A percentile compares a stretch with the other conserved stretches of the same genome.
Evolutionary conservation across 2,888 invertebrate genomes (phyloP).

Genomic region (Sipunculus nudus): DNA sequence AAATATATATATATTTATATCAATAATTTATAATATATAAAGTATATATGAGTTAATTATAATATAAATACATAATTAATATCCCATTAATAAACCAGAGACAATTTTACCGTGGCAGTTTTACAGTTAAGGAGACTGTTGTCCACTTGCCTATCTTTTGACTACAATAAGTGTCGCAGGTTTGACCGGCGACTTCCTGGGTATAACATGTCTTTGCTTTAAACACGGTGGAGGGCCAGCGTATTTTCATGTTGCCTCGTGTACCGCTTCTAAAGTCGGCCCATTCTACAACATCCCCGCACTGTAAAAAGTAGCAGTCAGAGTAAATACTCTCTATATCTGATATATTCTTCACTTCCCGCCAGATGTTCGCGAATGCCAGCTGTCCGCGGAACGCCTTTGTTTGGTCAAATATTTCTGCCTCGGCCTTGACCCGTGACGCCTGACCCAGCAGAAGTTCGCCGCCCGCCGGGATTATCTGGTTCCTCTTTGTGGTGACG

Average conservation of each 20-base stretch:
- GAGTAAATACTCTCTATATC: constrained; percentile 36
- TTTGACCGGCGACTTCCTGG: constrained; percentile 43
- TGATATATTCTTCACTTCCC: constrained; percentile 42
- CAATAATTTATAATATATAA: too few species aligned
- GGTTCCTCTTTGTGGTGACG: constrained; percentile 7
- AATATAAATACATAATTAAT: too few species aligned
- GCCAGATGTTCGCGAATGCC: constrained; percentile 65
- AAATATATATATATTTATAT: too few species aligned
- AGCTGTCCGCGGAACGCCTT: constrained; percentile 60
- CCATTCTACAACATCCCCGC: constrained; percentile 66
- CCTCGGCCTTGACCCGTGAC: too few species aligned
- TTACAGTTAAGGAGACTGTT: too few species aligned
- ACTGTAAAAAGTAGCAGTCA: constrained; percentile 61
- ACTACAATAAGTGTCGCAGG: constrained; percentile 65
- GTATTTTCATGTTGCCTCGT: constrained; percentile 60
- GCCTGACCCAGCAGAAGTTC: constrained; percentile 61
- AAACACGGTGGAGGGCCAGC: constrained; percentile 63
- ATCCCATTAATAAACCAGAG: too few species aligned
- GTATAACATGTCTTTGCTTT: constrained; percentile 51
- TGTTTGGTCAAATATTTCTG: constrained; percentile 46
- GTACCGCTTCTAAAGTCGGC: constrained; percentile 65
- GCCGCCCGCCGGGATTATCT: constrained; percentile 52
- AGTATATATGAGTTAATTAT: too few species aligned
- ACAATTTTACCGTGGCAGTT: too few species aligned
- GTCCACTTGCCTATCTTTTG: constrained; percentile 57